Evolutionary conservation across 1,140 invertebrate species (phyloP).

Genomic region (Neodiprion lecontei): DNA sequence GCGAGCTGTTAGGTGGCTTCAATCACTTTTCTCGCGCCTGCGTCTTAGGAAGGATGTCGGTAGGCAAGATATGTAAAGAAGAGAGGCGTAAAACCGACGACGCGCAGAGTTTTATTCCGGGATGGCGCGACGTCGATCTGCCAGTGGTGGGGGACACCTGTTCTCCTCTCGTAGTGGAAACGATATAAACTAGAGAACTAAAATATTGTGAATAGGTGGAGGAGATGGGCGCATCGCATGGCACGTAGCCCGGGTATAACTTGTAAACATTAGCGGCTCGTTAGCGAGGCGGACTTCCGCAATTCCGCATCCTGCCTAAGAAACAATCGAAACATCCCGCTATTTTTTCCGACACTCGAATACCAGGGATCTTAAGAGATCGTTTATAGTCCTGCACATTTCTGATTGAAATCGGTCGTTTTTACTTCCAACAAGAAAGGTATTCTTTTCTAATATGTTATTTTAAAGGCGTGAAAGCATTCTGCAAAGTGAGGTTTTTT

Average conservation of each 20-base stretch:
- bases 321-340: neutral
- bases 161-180: neutral
- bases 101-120: neutral
- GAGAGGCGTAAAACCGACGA: neutral
- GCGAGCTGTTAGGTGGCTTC: too few relatives aligned
- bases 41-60: neutral
- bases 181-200: neutral
- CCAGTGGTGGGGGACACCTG: conserved; percentile 6
- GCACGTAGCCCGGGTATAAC: too few relatives aligned
- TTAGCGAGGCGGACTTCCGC: neutral
- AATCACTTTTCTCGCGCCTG: neutral
- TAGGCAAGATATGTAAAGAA: neutral
- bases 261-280: too few relatives aligned
- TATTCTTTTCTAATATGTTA: too few relatives aligned
- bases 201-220: conserved; percentile 2
- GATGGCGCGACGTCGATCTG: neutral
- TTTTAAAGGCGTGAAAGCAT: too few relatives aligned
- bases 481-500: too few relatives aligned
- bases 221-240: neutral
- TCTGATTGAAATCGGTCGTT: too few relatives aligned
- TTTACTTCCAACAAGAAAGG: too few relatives aligned
- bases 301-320: neutral
- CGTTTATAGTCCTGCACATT: too few relatives aligned
- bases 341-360: too few relatives aligned
- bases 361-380: too few relatives aligned